phyloP scores from a whole-genome alignment of 2,888 invertebrate species.

The Lordiphosa fenestrarum region DNA sequence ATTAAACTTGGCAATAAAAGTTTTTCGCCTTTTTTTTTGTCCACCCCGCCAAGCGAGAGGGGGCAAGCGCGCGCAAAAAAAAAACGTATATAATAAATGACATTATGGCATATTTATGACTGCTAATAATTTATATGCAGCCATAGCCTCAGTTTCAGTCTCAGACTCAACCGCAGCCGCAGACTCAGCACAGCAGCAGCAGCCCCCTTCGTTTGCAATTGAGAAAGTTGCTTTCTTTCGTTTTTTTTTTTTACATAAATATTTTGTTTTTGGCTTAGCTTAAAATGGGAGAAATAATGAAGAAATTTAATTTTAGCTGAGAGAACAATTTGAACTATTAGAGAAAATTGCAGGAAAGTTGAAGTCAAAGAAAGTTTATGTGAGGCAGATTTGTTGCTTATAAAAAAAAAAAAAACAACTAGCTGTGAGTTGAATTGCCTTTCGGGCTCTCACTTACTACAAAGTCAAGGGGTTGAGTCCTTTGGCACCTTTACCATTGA shows the following conservation, averaged over 20 bases:
- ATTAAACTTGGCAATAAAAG: conserved; percentile 78
- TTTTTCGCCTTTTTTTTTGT: conserved; percentile 55
- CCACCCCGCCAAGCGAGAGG: conserved; percentile 38
- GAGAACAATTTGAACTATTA: too few species aligned
- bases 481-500: conserved; percentile 42
- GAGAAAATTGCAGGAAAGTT: too few species aligned
- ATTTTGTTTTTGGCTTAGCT: too few species aligned
- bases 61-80: conserved; percentile 13
- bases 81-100: conserved; percentile 73
- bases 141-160: conserved; percentile 25
- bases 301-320: too few species aligned
- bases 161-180: conserved; percentile 13
- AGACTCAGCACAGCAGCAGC: conserved; percentile 7
- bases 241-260: conserved; percentile 19
- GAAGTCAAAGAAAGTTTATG: too few species aligned
- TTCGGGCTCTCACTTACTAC: too few species aligned
- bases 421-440: too few species aligned
- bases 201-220: conserved; percentile 4
- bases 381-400: too few species aligned
- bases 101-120: conserved; percentile 74
- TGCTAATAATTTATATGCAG: conserved; percentile 74
- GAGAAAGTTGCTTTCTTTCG: conserved; percentile 15
- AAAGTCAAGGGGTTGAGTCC: conserved; percentile 23
- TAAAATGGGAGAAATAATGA: too few species aligned
- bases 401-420: too few species aligned